A percentile compares a stretch with the other conserved stretches of the same genome.
Conservation (phyloP, 2,888 invertebrate genomes). For the Drosophila peninsularis region DNA sequence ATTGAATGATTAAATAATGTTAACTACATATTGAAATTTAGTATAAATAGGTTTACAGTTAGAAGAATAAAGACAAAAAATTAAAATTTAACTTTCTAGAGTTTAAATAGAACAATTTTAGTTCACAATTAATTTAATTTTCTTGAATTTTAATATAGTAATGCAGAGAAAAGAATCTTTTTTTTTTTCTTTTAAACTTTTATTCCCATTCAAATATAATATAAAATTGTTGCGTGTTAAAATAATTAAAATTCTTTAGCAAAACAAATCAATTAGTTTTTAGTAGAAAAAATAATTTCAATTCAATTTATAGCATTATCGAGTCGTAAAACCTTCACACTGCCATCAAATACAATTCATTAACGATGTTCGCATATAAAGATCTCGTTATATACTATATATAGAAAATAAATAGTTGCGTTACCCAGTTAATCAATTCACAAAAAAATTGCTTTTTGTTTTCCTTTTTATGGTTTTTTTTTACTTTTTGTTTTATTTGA, state of each 20-base stretch:
- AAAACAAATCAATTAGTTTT: slow-evolving; percentile 1
- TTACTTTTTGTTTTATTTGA: slow-evolving; percentile 12
- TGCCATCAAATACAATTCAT: slow-evolving; percentile 27
- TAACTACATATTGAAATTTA: neutral
- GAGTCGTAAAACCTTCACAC: slow-evolving; percentile 23
- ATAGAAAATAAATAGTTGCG: slow-evolving; percentile 4
- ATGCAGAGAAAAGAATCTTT: too few species aligned
- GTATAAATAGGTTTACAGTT: too few species aligned
- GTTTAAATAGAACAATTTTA: neutral
- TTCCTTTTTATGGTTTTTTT: neutral
- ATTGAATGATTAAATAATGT: neutral
- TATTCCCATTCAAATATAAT: neutral
- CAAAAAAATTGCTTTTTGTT: slow-evolving; percentile 1
- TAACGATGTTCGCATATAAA: slow-evolving; percentile 56
- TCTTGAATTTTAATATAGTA: too few species aligned
- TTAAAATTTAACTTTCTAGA: neutral
- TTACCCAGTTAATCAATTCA: slow-evolving; percentile 10
- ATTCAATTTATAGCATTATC: slow-evolving; percentile 39
- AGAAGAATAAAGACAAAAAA: too few species aligned
- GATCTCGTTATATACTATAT: slow-evolving; percentile 3
- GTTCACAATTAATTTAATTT: neutral
- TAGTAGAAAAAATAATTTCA: neutral
- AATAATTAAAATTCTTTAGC: neutral
- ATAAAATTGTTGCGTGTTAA: neutral
- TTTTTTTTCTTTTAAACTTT: neutral